phyloP scores from a whole-genome alignment of 2,113 vertebrate genomes.

The Pteronura brasiliensis region DNA sequence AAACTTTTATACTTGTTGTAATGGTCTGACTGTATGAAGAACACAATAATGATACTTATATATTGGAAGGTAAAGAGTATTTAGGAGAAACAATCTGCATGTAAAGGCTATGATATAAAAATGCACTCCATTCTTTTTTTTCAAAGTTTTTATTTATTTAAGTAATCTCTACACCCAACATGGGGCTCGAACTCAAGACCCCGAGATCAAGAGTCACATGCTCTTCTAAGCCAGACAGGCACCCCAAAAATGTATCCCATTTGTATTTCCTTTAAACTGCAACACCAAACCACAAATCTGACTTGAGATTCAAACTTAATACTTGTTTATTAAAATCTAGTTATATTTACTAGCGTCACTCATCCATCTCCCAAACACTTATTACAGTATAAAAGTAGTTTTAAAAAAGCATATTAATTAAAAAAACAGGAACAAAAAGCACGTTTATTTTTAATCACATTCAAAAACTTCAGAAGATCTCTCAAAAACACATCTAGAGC shows the following conservation, averaged over 20 bases:
- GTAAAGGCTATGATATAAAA: background rate
- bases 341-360: background rate
- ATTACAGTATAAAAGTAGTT: background rate
- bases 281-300: background rate
- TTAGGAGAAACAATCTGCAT: background rate
- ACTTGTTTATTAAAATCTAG: background rate
- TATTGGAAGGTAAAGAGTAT: background rate
- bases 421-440: background rate
- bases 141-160: background rate
- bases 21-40: background rate
- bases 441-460: background rate
- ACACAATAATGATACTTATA: background rate
- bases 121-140: background rate
- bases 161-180: background rate
- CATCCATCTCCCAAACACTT: background rate
- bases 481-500: background rate
- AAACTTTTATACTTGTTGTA: slow-evolving; percentile 1
- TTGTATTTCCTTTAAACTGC: background rate
- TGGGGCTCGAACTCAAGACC: background rate
- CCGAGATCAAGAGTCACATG: background rate
- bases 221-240: background rate
- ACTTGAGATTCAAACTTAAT: background rate
- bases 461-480: background rate
- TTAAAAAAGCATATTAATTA: background rate
- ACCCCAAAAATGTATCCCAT: background rate